Evolutionary conservation across 2,113 vertebrate genomes (phyloP), one percentile per base, ranked within the genome.

Genomic region (Gavia stellata): DNA sequence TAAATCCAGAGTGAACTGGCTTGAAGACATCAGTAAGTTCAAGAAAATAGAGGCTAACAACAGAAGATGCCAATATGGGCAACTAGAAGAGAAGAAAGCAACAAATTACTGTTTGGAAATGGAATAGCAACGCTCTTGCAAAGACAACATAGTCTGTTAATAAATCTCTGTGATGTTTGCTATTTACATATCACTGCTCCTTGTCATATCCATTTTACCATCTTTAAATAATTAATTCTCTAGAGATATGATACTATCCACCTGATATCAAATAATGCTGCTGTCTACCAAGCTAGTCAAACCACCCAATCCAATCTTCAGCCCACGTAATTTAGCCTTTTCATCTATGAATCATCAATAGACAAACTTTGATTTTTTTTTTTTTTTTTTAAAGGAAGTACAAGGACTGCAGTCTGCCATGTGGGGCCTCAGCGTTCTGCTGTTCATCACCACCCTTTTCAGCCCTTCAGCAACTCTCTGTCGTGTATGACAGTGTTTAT

Each of bases 1-100:
- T 99, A 96, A 99, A 99, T 72, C 99, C 99, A 28, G 99, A 99
- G 72, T 99, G 99, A 56, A 99, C 99, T 2, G 99, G 99, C 95
- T 99, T 99, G 98, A 99, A 99, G 96, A 99, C 98, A 97, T 99
- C 99, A 0, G 99, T 99, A 96, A 99, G 99, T 96, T 99, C 99
- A 88, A 99, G 98, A 95, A 99, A 99, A 97, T 99, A 99, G n/a
- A 99, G 98, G 87, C 99, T 99, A 86, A 99, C 99, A 95, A 99
- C 98, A 13, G 99, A 99, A 24, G 99, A 99, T 31, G 99, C 99
- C 98, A 99, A 91, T 94, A 99, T 99, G 12, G 99, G 99, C 96
- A 99, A 97, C 99, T 99, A 97, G 78, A 93, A 96, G 29, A 79
- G 96, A 97, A 92, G 87, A 90, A 97, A 29, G 92, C 52, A 90